phyloP scores from a whole-genome alignment of 1,140 invertebrate genomes.

The Leptinotarsa undecemlineata region DNA sequence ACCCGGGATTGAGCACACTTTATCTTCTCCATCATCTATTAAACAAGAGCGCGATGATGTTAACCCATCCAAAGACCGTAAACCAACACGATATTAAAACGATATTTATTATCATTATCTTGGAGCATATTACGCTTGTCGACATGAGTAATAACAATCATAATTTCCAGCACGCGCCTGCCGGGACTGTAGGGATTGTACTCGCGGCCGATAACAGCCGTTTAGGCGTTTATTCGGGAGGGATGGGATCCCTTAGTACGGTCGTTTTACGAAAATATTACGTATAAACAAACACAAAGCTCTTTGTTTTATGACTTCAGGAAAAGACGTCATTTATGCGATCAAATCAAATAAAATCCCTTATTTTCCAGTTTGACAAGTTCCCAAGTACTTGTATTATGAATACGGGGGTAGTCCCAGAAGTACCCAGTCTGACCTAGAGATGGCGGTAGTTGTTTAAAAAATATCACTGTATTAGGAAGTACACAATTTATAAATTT shows the following conservation, averaged over 20 bases:
- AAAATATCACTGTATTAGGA: too few relatives aligned
- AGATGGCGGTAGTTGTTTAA: too few relatives aligned
- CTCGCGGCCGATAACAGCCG: constrained; percentile 35
- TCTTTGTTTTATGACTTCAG: too few relatives aligned
- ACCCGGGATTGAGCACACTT: not conserved
- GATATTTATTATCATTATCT: constrained; percentile 45
- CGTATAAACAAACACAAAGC: too few relatives aligned
- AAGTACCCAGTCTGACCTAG: too few relatives aligned
- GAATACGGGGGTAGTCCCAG: too few relatives aligned
- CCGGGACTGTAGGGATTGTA: constrained; percentile 24
- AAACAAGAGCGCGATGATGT: constrained; percentile 8
- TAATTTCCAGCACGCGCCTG: constrained; percentile 43
- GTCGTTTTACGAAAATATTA: not conserved
- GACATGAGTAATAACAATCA: constrained; percentile 47
- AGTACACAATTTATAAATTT: too few relatives aligned
- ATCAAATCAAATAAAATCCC: too few relatives aligned
- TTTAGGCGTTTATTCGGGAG: constrained; percentile 29
- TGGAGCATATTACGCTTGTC: constrained; percentile 41
- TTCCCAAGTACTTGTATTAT: too few relatives aligned
- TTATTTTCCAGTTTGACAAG: too few relatives aligned
- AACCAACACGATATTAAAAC: constrained; percentile 37
- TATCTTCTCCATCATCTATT: constrained; percentile 4
- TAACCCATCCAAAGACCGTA: constrained; percentile 18
- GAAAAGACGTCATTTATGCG: too few relatives aligned
- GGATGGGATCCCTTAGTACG: constrained; percentile 22